Percentiles rank a stretch among this genome's conserved stretches.
These are phyloP conservation scores for Monarcha castaneiventris DNA, from an alignment of 2,113 vertebrate species.

Conservation along the genomic window DNA sequence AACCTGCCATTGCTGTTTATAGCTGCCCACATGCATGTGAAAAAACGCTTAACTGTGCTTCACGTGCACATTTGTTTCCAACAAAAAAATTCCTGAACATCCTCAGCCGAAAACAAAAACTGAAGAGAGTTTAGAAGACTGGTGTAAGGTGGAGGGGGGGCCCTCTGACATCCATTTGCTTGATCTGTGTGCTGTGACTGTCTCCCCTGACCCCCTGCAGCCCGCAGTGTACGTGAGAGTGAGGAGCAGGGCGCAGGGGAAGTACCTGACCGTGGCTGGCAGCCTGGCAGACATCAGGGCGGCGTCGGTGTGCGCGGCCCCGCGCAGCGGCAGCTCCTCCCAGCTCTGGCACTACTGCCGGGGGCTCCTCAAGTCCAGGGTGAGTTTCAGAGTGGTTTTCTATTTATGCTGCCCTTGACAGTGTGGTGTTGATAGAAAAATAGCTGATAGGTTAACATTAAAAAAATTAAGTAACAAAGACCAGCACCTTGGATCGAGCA, in stretches of 20 bases:
- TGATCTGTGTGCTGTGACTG: not conserved
- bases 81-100: not conserved
- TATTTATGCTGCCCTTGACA: not conserved
- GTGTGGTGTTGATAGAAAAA: not conserved
- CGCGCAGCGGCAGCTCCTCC: slow-evolving; percentile 49
- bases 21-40: not conserved
- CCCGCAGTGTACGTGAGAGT: slow-evolving; percentile 78
- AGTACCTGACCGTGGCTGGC: slow-evolving; percentile 72
- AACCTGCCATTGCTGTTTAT: not conserved
- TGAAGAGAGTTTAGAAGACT: not conserved
- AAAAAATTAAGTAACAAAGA: not conserved
- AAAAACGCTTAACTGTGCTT: not conserved
- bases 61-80: accelerated
- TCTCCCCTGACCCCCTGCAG: slow-evolving; percentile 24
- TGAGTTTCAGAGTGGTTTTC: not conserved
- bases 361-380: slow-evolving; percentile 83
- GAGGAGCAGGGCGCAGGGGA: slow-evolving; percentile 72
- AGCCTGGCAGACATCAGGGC: slow-evolving; percentile 59
- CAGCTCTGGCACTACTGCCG: slow-evolving; percentile 81
- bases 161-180: accelerated
- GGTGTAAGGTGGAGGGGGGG: not conserved
- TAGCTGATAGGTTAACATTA: not conserved
- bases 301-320: slow-evolving; percentile 63
- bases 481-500: not conserved
- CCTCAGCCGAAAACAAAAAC: not conserved